Conservation (phyloP, 2,888 invertebrate genomes). For the Eupithecia vulgata region DNA sequence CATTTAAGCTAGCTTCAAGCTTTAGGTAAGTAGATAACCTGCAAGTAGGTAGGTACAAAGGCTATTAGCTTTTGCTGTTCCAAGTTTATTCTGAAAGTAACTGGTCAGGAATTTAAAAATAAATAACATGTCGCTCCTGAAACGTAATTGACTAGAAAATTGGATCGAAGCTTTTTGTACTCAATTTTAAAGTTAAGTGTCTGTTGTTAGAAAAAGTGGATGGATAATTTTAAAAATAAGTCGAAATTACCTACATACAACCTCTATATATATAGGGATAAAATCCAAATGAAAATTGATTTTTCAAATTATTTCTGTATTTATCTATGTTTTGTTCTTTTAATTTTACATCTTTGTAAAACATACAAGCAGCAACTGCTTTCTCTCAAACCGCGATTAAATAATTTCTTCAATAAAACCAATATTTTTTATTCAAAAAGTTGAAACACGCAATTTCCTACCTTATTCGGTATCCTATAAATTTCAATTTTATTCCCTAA, state of each 20-base stretch:
- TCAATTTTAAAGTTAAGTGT: background rate
- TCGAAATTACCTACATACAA: too few species aligned
- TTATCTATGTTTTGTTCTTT: background rate
- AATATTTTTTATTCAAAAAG: background rate
- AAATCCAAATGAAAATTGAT: background rate
- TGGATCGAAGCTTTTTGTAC: background rate
- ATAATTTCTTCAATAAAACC: background rate
- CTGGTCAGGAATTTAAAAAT: background rate
- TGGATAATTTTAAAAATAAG: background rate
- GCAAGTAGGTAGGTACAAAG: too few species aligned
- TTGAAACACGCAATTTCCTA: conserved; percentile 6
- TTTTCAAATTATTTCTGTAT: background rate
- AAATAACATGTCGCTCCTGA: background rate
- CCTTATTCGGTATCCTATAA: conserved; percentile 23
- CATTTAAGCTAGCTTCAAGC: background rate
- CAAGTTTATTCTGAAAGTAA: background rate
- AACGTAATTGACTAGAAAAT: background rate
- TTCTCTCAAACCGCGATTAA: background rate
- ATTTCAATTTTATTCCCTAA: conserved; percentile 25
- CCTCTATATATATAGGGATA: too few species aligned
- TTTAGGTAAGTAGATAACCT: too few species aligned
- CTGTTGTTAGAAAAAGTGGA: background rate
- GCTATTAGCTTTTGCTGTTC: background rate
- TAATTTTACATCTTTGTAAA: background rate
- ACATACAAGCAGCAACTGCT: background rate